Evolutionary conservation across 2,888 invertebrate genomes (phyloP).

Genomic region (Lithophane semibrunnea): DNA sequence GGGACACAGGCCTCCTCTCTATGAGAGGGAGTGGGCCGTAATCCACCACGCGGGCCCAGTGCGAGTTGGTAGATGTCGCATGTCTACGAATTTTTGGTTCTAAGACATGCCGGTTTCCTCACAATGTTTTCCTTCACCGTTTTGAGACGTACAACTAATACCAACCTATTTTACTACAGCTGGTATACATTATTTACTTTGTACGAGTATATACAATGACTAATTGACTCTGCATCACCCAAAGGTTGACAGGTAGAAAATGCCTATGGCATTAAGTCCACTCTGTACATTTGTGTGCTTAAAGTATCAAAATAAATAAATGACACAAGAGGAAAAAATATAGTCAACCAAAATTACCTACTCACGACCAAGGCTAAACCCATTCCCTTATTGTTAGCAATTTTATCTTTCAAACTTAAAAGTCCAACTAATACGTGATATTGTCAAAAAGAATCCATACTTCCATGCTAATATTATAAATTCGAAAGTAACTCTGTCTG

Average conservation of each 20-base stretch:
- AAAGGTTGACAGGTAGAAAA: neutral
- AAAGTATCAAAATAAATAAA: neutral
- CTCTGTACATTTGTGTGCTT: neutral
- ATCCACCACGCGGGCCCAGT: too few relatives aligned
- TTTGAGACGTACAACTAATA: neutral
- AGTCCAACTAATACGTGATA: neutral
- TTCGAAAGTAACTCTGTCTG: too few relatives aligned
- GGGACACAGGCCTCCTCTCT: too few relatives aligned
- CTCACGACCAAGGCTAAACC: neutral
- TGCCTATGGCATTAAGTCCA: neutral
- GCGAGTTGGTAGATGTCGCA: too few relatives aligned
- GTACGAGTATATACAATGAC: neutral
- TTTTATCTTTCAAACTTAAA: neutral
- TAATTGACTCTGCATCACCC: neutral
- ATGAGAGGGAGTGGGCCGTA: too few relatives aligned
- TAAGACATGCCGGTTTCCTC: too few relatives aligned
- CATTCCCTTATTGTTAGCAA: neutral
- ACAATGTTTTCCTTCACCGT: too few relatives aligned
- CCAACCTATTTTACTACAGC: neutral
- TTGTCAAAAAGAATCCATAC: neutral
- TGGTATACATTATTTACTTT: neutral
- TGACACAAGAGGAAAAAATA: neutral
- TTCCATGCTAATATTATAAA: too few relatives aligned
- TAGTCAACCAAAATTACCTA: neutral
- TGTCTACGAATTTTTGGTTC: too few relatives aligned